Evolutionary conservation across 2,797 vertebrate species (phyloP).

Genomic region (Oreonectes daqikongensis): DNA sequence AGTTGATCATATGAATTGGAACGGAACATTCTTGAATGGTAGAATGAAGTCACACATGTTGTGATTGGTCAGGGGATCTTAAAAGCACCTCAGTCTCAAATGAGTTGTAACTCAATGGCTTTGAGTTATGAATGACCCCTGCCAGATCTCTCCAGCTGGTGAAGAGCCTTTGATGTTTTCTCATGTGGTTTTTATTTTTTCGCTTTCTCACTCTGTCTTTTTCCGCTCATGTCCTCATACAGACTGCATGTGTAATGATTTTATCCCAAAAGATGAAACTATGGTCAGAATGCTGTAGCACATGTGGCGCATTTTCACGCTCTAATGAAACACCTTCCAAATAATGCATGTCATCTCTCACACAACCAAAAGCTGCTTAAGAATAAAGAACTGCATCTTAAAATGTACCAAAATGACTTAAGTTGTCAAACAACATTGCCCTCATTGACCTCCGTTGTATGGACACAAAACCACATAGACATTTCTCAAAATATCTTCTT

Average conservation of each 20-base stretch:
- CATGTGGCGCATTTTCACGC: slow-evolving; percentile 8
- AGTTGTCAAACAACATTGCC: too few relatives aligned
- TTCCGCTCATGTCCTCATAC: slow-evolving; percentile 6
- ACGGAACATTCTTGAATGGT: too few relatives aligned
- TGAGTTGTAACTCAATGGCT: slow-evolving; percentile 9
- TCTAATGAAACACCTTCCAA: neutral
- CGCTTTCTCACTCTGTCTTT: neutral
- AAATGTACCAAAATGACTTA: too few relatives aligned
- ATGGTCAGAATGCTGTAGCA: slow-evolving; percentile 29
- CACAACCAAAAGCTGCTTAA: neutral
- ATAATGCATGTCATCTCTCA: neutral
- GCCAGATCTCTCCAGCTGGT: slow-evolving; percentile 34
- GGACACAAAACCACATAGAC: too few relatives aligned
- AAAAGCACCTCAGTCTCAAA: neutral
- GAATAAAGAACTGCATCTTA: neutral
- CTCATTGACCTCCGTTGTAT: too few relatives aligned
- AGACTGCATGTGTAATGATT: slow-evolving; percentile 13
- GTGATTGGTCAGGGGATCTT: slow-evolving; percentile 9
- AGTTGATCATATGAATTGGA: too few relatives aligned
- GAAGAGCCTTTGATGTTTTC: slow-evolving; percentile 45
- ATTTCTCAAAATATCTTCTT: too few relatives aligned
- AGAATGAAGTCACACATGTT: too few relatives aligned
- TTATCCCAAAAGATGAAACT: slow-evolving; percentile 15
- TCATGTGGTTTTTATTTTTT: slow-evolving; percentile 41
- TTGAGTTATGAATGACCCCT: slow-evolving; percentile 19